phyloP scores from a whole-genome alignment of 2,888 invertebrate species.

The Agonopterix heracliana region DNA sequence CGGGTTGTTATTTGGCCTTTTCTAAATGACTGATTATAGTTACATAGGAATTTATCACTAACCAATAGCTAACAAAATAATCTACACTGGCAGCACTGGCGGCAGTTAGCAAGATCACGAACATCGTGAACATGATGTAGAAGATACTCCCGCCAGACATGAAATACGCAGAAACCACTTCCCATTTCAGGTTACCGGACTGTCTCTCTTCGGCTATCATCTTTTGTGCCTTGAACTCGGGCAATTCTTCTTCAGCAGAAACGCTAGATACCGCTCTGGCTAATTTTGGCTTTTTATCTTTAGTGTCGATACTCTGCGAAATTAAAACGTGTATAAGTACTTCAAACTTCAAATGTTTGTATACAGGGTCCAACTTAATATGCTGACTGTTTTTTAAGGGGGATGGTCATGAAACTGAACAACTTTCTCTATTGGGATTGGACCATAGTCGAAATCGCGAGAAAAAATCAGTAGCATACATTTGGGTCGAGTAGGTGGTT shows the following conservation, averaged over 20 bases:
- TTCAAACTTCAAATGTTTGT: background rate
- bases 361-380: too few species aligned
- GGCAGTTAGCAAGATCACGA: constrained; percentile 69
- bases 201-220: constrained; percentile 53
- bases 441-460: too few species aligned
- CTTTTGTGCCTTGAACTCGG: constrained; percentile 56
- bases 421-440: too few species aligned
- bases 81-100: constrained; percentile 79
- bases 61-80: constrained; percentile 83
- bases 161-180: constrained; percentile 55
- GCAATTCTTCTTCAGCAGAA: constrained; percentile 37
- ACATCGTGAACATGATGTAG: constrained; percentile 42
- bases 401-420: too few species aligned
- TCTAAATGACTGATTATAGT: too few species aligned
- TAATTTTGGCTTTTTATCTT: constrained; percentile 13
- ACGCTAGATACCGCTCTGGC: constrained; percentile 21
- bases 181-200: constrained; percentile 57
- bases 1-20: too few species aligned
- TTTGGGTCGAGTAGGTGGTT: too few species aligned
- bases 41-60: constrained; percentile 21
- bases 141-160: constrained; percentile 47
- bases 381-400: too few species aligned
- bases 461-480: too few species aligned
- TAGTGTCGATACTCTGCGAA: constrained; percentile 27
- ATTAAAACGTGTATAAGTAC: background rate